Evolutionary conservation across 2,888 invertebrate genomes (phyloP), one percentile per base, ranked within the genome.

Genomic region (Ophion slaviceki): DNA sequence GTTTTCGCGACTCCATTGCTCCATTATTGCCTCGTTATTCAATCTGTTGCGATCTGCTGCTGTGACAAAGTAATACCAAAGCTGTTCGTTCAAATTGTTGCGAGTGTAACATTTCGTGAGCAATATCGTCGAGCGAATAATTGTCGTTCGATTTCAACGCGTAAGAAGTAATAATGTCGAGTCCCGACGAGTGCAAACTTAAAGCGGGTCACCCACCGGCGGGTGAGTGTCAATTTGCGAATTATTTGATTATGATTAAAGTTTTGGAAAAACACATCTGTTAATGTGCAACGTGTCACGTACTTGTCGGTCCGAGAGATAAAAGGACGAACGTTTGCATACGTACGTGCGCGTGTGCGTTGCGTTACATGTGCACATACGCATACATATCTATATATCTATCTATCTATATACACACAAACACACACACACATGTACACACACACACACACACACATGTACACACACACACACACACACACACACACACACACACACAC

Each of bases 191-290:
- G 88, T 93, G 95, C 81, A 96, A 97, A 94, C 95, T 97, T 61
- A 97, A 98, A 93, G 98, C 96, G 88, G 98, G 98, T 82, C 98
- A 98, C 94, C 97, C 97, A 88, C 98, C 98, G 91, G 98, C 98
- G 95, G 97, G 98, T 98, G 95, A 95, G 93, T 90, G 87, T 85
- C 64, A 79, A 88, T 87, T 53, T 84, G 82, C 11, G 66, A 62
- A 59, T 53, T 84, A 85, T 66, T 67, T 59, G 59, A 45, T 86
- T 76, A 79, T 79, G 70, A 7, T 67, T 24, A 17, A 57, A 36
- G 64, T 10, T 68, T 68, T 40, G 76, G 47, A 57, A 61, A 36
- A 80, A 83, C 85, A 85, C 86, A 87, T 84, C 75, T 80, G 53
- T 28, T 2, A 53, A 24, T n/a, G 53, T 68, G 61, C 59, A 14